Conservation (phyloP, 2,113 vertebrate genomes). For the Lepus timidus region DNA sequence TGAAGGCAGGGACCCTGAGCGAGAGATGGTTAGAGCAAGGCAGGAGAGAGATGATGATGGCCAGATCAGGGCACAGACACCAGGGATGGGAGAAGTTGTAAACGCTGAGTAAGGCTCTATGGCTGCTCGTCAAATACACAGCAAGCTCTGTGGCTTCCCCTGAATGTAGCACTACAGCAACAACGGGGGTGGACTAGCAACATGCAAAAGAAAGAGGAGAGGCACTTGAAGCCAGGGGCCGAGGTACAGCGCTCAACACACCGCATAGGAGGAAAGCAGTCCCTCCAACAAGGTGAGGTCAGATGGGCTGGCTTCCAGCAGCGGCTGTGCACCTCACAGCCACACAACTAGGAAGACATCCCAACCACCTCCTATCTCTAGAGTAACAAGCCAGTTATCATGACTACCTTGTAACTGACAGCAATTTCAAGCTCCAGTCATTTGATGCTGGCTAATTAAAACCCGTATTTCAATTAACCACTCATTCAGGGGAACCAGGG, state of each 20-base stretch:
- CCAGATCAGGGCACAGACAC: neutral
- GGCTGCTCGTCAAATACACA: neutral
- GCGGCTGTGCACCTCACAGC: too few relatives aligned
- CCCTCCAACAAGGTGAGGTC: neutral
- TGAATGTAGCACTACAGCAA: neutral
- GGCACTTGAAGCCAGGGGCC: neutral
- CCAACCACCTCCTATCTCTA: neutral
- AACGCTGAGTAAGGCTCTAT: neutral
- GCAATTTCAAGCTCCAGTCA: neutral
- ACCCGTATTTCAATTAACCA: neutral
- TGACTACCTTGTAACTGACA: neutral
- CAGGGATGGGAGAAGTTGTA: neutral
- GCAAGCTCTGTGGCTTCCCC: neutral
- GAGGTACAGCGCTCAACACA: neutral
- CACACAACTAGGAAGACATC: neutral
- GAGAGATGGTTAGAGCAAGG: neutral
- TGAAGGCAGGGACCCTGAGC: neutral
- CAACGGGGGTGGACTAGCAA: accelerated
- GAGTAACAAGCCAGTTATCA: neutral
- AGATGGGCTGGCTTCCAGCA: too few relatives aligned
- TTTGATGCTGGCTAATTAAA: constrained; percentile 20
- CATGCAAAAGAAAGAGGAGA: neutral
- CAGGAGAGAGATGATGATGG: neutral
- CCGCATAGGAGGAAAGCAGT: neutral
- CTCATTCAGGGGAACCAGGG: neutral